Evolutionary conservation across 2,797 vertebrate species (phyloP).

Genomic region (Amblyraja radiata): DNA sequence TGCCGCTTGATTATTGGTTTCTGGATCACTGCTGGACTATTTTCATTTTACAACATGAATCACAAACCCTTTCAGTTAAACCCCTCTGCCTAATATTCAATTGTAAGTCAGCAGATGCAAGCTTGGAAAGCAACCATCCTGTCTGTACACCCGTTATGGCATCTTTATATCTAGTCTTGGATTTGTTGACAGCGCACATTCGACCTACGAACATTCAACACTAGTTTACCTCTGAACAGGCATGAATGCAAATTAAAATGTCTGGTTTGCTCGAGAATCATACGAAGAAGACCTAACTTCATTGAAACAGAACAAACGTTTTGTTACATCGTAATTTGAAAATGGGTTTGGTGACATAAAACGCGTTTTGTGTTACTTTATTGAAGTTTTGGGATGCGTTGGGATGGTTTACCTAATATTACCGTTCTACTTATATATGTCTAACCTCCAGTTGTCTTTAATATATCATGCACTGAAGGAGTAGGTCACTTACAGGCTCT

Average conservation of each 20-base stretch:
- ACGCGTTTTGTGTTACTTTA: too few species aligned
- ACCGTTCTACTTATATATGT: not conserved
- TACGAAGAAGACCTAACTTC: not conserved
- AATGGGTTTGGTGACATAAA: not conserved
- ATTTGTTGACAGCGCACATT: not conserved
- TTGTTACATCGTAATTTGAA: not conserved
- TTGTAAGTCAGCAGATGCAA: not conserved
- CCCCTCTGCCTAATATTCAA: not conserved
- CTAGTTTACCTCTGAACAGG: too few species aligned
- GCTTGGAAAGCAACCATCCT: not conserved
- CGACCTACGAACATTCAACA: not conserved
- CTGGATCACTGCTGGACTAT: not conserved
- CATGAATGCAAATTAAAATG: not conserved
- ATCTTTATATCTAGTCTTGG: not conserved
- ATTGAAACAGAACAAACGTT: not conserved
- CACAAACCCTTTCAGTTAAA: not conserved
- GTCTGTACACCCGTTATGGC: not conserved
- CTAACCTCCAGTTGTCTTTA: not conserved
- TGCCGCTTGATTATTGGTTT: not conserved
- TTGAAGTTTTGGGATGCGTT: not conserved
- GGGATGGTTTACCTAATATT: not conserved
- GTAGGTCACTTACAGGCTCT: not conserved
- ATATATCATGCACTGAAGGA: not conserved
- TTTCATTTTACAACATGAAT: too few species aligned
- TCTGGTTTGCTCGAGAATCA: not conserved